Percentiles rank a stretch among this genome's conserved stretches.
Evolutionary conservation across 1,140 invertebrate genomes (phyloP).

Genomic region (Macrotrachela quadricornifera): DNA sequence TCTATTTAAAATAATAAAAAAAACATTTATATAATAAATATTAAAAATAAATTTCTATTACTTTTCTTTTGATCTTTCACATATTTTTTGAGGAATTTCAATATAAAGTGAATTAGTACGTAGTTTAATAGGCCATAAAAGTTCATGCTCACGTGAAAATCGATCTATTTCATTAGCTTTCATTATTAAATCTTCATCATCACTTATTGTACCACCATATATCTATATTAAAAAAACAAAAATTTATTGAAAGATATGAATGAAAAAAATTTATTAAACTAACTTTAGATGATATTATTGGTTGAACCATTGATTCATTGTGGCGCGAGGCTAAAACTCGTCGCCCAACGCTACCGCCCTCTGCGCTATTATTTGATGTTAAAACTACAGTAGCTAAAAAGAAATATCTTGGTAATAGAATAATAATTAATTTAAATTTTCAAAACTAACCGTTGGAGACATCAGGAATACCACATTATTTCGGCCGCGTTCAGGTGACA

Average conservation of each 20-base stretch:
- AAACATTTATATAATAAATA: constrained; percentile 43
- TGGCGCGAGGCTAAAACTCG: constrained; percentile 2
- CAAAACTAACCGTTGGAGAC: constrained; percentile 46
- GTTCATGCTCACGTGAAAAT: constrained; percentile 14
- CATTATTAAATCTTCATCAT: constrained; percentile 21
- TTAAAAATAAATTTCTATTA: constrained; percentile 56
- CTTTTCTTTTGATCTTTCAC: constrained; percentile 35
- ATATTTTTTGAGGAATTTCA: too few species aligned
- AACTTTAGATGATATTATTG: not conserved
- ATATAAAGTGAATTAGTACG: constrained; percentile 42
- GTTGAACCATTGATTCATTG: not conserved
- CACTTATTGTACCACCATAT: constrained; percentile 36
- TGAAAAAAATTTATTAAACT: too few species aligned
- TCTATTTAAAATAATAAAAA: constrained; percentile 59
- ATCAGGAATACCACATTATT: constrained; percentile 94
- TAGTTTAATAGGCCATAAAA: constrained; percentile 34
- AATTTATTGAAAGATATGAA: too few species aligned
- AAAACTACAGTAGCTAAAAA: not conserved
- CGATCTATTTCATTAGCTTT: constrained; percentile 4
- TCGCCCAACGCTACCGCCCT: constrained; percentile 55
- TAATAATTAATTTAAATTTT: not conserved
- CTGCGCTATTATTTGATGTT: constrained; percentile 34
- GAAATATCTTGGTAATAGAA: too few species aligned
- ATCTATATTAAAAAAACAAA: too few species aligned
- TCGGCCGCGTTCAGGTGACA: constrained; percentile 79